phyloP scores from a whole-genome alignment of 1,140 invertebrate species.

The Caenorhabditis tropicalis region DNA sequence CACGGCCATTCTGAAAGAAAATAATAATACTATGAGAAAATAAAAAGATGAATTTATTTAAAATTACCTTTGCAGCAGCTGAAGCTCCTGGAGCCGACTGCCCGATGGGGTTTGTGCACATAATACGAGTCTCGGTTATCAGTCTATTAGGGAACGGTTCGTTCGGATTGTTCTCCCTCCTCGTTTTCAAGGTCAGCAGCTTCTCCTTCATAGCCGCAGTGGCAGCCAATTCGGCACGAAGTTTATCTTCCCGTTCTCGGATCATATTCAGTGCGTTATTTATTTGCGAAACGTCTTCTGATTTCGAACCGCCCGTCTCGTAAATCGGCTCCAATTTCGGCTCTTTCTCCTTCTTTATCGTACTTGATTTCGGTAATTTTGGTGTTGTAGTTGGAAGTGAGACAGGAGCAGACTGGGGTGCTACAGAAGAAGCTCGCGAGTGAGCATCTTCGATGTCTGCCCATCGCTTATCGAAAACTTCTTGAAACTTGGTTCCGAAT shows the following conservation, averaged over 20 bases:
- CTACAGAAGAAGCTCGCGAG: neutral
- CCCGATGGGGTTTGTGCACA: neutral
- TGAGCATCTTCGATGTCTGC: neutral
- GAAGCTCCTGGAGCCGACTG: neutral
- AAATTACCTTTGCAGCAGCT: neutral
- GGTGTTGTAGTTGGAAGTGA: neutral
- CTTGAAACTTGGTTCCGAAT: neutral
- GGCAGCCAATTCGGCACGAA: neutral
- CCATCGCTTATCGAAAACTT: conserved; percentile 29
- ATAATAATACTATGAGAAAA: neutral
- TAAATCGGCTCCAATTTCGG: neutral
- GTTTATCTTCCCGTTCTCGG: neutral
- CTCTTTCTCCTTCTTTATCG: neutral
- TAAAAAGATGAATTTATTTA: too few relatives aligned
- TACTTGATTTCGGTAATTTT: neutral
- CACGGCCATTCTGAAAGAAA: neutral
- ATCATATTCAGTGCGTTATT: conserved; percentile 23
- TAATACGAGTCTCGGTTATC: neutral
- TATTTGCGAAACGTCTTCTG: conserved; percentile 16
- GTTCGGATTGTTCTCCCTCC: conserved; percentile 10
- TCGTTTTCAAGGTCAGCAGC: neutral
- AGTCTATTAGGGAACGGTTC: conserved; percentile 16
- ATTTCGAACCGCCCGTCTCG: neutral
- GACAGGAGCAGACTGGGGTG: neutral
- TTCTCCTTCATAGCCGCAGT: neutral